phyloP scores from a whole-genome alignment of 1,140 invertebrate species.

The Bombus confusus region DNA sequence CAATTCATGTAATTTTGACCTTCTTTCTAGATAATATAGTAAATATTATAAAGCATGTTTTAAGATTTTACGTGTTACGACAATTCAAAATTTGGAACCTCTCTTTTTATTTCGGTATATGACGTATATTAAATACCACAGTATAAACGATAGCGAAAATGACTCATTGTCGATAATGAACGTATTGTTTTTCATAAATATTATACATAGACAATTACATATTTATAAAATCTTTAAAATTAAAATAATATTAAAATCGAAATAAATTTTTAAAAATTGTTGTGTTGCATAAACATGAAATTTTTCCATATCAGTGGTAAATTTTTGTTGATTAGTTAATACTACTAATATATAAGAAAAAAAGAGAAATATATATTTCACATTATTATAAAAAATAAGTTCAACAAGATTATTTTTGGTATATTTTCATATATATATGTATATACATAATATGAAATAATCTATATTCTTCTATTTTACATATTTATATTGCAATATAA shows the following conservation, averaged over 20 bases:
- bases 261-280: too few relatives aligned
- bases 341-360: not conserved
- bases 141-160: not conserved
- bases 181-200: not conserved
- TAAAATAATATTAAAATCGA: not conserved
- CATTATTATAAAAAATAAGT: slow-evolving; percentile 15
- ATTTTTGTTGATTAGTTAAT: not conserved
- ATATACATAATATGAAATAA: slow-evolving; percentile 15
- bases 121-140: not conserved
- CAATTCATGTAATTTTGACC: not conserved
- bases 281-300: not conserved
- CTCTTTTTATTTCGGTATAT: not conserved
- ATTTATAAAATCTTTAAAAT: not conserved
- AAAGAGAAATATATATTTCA: not conserved
- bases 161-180: slow-evolving; percentile 71
- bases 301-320: not conserved
- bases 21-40: not conserved
- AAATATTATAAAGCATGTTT: not conserved
- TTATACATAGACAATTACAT: not conserved
- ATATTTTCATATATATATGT: slow-evolving; percentile 15
- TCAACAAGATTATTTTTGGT: not conserved
- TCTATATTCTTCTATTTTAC: not conserved
- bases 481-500: not conserved
- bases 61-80: not conserved
- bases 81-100: not conserved